A percentile compares a stretch with the other conserved stretches of the same genome.
phyloP scores from a whole-genome alignment of 2,113 vertebrate species.

The Thermophis baileyi region DNA sequence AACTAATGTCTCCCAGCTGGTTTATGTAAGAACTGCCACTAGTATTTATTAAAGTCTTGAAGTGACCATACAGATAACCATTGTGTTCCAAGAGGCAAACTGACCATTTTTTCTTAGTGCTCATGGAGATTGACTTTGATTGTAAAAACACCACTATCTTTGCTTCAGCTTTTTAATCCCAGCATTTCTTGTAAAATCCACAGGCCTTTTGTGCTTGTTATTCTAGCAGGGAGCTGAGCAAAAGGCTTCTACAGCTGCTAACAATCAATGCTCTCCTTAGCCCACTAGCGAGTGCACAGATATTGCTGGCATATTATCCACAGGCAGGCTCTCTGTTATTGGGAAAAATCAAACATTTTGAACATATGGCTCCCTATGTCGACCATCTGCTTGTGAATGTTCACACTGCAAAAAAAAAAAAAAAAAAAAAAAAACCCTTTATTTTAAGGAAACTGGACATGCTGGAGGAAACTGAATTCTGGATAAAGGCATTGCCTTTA shows the following conservation, averaged over 20 bases:
- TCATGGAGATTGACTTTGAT: neutral
- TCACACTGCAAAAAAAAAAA: neutral
- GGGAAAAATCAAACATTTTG: conserved; percentile 7
- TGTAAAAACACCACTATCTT: conserved; percentile 4
- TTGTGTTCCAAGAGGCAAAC: neutral
- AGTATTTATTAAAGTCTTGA: conserved; percentile 16
- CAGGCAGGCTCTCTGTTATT: neutral
- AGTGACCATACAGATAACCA: conserved; percentile 1
- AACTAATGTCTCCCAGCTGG: neutral
- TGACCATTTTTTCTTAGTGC: neutral
- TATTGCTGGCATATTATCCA: neutral
- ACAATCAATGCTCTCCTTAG: neutral
- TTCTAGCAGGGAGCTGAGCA: neutral
- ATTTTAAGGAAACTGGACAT: neutral
- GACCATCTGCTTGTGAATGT: conserved; percentile 21
- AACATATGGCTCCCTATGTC: conserved; percentile 5
- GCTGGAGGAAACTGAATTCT: neutral
- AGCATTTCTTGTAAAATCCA: conserved; percentile 32
- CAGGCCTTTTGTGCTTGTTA: conserved; percentile 14
- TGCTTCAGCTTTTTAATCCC: conserved; percentile 18
- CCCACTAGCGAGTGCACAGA: neutral
- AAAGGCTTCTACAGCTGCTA: conserved; percentile 33
- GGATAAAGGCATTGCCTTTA: neutral
- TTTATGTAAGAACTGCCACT: neutral
- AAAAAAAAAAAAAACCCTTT: neutral